phyloP scores from a whole-genome alignment of 2,113 vertebrate genomes.

The Noctilio leporinus region DNA sequence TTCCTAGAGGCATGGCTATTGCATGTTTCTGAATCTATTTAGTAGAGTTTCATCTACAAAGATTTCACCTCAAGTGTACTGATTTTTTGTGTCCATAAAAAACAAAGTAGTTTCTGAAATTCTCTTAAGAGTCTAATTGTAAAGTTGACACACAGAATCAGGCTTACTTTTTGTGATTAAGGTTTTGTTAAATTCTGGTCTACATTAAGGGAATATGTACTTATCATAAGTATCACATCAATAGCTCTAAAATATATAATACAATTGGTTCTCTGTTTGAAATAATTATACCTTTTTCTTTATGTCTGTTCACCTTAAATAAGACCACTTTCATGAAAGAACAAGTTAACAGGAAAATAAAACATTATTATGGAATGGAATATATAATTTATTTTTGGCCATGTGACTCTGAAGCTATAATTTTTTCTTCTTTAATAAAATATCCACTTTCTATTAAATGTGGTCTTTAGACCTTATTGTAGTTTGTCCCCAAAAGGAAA shows the following conservation, averaged over 20 bases:
- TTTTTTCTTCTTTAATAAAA: constrained; percentile 33
- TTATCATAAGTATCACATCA: not conserved
- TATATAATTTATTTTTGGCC: constrained; percentile 7
- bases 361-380: not conserved
- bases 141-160: not conserved
- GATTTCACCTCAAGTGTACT: not conserved
- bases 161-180: not conserved
- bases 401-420: not conserved
- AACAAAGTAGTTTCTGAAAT: not conserved
- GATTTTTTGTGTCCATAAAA: not conserved
- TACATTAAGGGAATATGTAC: not conserved
- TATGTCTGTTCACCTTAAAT: constrained; percentile 15
- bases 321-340: constrained; percentile 22
- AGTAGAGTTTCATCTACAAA: not conserved
- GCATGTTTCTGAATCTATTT: not conserved
- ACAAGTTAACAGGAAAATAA: not conserved
- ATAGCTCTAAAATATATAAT: not conserved
- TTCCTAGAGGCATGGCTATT: not conserved
- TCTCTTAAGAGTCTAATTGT: not conserved
- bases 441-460: constrained; percentile 1
- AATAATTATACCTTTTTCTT: not conserved
- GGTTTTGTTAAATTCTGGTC: not conserved
- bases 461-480: not conserved
- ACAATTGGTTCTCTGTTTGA: constrained; percentile 26
- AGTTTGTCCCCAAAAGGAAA: not conserved